Base-by-base conservation (phyloP, 2,888 invertebrate genomes). In the Alentia gelatinosa region DNA sequence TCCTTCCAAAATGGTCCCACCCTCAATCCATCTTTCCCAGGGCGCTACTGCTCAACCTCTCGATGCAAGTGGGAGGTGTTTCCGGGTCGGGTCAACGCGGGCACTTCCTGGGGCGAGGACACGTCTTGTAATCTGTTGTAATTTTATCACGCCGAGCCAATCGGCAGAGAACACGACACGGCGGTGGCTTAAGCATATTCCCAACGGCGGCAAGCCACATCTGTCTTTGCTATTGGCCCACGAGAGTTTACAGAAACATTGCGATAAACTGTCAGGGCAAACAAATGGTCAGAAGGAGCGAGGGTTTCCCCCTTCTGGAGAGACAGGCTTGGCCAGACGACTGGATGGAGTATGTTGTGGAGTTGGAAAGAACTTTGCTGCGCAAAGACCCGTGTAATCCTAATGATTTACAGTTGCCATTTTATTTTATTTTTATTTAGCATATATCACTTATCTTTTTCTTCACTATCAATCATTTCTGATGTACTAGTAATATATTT, bases 81-180 rank as follows among this genome's bases (percentile, higher is more conserved):
- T 74, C 74, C 74, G 74, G 74, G 56, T 19, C 23, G 56, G 56
- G 56, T 56, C 56, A 56, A n/a, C 56, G 19, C 23, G 56, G 56
- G 56, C 56, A 56, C 56, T 39, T 83, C 86, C 86, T 26, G 86
- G 26, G 86, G 86, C 23, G 86, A 19, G 47, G 33, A 86, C 86
- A 86, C 86, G 86, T 40, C 86, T 40, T 42, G 86, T 86, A 86
- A 86, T 86, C 86, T 86, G 86, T 86, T 86, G 86, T 86, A 86
- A 86, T 86, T 86, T 86, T 86, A 86, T 86, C 86, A 33, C 42
- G 86, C 33, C 47, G 86, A 42, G 86, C 30, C 86, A 42, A 42
- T 86, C 86, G 86, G 15, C 33, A n/a, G 9, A 5, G 37, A 37
- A 79, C 79, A 79, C 79, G 79, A 79, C 79, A 39, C 79, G 7